Evolutionary conservation across 2,888 invertebrate species (phyloP).

Genomic region (Cabera pusaria): DNA sequence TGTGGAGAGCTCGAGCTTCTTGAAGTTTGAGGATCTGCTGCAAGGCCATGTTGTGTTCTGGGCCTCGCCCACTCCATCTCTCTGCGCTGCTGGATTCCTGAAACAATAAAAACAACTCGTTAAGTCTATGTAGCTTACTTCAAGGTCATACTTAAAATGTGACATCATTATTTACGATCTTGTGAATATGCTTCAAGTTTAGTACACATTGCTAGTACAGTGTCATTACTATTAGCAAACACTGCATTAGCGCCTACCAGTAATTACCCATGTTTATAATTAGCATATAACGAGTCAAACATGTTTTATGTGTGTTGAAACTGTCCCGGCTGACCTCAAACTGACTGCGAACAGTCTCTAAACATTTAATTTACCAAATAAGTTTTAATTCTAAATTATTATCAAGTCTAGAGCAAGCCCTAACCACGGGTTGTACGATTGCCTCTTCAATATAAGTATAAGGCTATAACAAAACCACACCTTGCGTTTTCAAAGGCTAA

Average conservation of each 20-base stretch:
- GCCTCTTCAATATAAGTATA: conserved; percentile 75
- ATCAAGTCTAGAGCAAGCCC: conserved; percentile 63
- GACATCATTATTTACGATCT: conserved; percentile 3
- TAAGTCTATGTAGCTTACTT: conserved; percentile 1
- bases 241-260: conserved; percentile 28
- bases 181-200: conserved; percentile 6
- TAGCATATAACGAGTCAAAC: conserved; percentile 27
- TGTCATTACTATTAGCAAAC: conserved; percentile 28
- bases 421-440: conserved; percentile 74
- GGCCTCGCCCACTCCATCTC: conserved; percentile 94
- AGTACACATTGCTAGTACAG: conserved; percentile 8
- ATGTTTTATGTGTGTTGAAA: conserved; percentile 18
- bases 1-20: conserved; percentile 89
- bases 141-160: background rate
- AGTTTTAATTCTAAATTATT: conserved; percentile 62
- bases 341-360: conserved; percentile 29
- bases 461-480: conserved; percentile 74
- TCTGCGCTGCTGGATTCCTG: conserved; percentile 93
- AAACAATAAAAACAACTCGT: conserved; percentile 56
- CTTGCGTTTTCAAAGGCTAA: conserved; percentile 82
- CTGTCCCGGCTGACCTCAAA: conserved; percentile 26
- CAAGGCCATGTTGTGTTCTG: conserved; percentile 95
- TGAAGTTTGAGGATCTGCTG: conserved; percentile 96
- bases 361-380: conserved; percentile 47
- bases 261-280: conserved; percentile 27